Conservation (phyloP, 2,888 invertebrate species). For the Prenolepis imparis region DNA sequence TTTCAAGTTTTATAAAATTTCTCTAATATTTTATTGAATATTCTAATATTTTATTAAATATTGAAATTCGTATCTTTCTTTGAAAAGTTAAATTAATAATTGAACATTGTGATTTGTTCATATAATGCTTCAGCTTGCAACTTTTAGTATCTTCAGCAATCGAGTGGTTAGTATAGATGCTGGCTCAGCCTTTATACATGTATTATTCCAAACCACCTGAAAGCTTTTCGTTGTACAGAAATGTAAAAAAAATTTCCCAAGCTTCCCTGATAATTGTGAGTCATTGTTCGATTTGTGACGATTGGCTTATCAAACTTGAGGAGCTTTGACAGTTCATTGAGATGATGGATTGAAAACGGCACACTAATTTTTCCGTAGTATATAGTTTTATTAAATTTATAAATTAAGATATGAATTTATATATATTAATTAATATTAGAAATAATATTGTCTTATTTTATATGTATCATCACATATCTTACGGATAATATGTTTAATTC, state of each 20-base stretch:
- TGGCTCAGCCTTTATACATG: slow-evolving; percentile 75
- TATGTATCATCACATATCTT: background rate
- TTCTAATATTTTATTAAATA: background rate
- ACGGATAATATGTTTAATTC: background rate
- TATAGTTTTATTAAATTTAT: background rate
- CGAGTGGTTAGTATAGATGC: slow-evolving; percentile 59
- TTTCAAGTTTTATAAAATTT: background rate
- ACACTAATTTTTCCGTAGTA: background rate
- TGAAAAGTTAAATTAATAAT: background rate
- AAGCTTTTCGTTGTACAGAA: slow-evolving; percentile 84
- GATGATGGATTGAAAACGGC: background rate
- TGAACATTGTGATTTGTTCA: slow-evolving; percentile 54
- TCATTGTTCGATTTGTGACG: slow-evolving; percentile 73
- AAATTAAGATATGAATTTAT: too few species aligned
- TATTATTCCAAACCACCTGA: slow-evolving; percentile 82
- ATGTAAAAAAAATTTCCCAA: slow-evolving; percentile 77
- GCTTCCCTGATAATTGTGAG: slow-evolving; percentile 77
- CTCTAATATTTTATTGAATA: background rate
- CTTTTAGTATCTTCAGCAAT: slow-evolving; percentile 61
- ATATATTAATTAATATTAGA: background rate
- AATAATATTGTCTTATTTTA: background rate
- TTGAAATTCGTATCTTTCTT: background rate
- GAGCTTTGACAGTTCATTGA: background rate
- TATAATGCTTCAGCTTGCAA: slow-evolving; percentile 58
- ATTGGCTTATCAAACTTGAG: slow-evolving; percentile 57